phyloP scores from a whole-genome alignment of 2,888 invertebrate species.

The Perdita meconis region DNA sequence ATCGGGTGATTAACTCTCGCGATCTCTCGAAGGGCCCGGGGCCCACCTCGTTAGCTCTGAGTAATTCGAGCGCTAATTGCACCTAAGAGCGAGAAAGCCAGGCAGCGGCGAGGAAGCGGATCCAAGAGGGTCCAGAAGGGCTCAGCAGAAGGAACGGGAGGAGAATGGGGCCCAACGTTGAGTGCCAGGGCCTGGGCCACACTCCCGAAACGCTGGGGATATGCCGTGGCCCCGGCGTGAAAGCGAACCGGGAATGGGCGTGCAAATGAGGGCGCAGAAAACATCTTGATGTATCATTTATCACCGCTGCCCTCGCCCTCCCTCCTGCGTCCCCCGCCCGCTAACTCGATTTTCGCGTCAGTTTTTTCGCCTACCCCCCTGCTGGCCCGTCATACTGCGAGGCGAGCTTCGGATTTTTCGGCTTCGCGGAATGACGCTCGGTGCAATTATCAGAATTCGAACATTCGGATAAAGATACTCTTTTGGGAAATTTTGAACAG shows the following conservation, averaged over 20 bases:
- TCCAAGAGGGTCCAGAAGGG: slow-evolving; percentile 17
- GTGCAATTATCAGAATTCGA: slow-evolving; percentile 11
- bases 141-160: background rate
- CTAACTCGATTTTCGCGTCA: slow-evolving; percentile 29
- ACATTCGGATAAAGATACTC: too few species aligned
- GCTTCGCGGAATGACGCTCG: slow-evolving; percentile 3
- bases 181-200: slow-evolving; percentile 65
- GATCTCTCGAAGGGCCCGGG: slow-evolving; percentile 72
- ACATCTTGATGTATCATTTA: slow-evolving; percentile 74
- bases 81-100: slow-evolving; percentile 74
- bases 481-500: too few species aligned
- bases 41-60: slow-evolving; percentile 82
- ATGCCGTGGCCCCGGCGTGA: slow-evolving; percentile 67
- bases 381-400: background rate
- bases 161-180: slow-evolving; percentile 42
- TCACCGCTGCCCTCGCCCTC: slow-evolving; percentile 51
- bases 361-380: slow-evolving; percentile 6
- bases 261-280: slow-evolving; percentile 73
- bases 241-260: slow-evolving; percentile 69
- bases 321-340: slow-evolving; percentile 40
- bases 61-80: slow-evolving; percentile 83
- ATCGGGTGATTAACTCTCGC: slow-evolving; percentile 81
- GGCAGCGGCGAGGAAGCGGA: slow-evolving; percentile 50
- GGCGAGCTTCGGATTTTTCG: slow-evolving; percentile 12
- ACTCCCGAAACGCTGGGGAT: slow-evolving; percentile 66